Base-by-base conservation (phyloP, 2,888 invertebrate species). In the Dioctria linearis region DNA sequence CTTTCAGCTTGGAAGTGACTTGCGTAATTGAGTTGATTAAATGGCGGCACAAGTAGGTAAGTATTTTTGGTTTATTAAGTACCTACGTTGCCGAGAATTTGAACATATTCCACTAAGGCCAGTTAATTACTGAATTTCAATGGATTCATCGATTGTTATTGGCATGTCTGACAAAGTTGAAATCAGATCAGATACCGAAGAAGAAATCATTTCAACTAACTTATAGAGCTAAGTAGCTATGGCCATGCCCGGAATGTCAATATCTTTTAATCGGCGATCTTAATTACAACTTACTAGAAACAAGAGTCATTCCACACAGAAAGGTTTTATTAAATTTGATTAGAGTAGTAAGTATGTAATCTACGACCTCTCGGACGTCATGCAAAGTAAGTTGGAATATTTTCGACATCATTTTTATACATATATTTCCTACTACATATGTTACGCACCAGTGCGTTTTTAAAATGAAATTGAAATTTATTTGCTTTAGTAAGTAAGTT, bases 191-290 rank as follows among this genome's bases (percentile, higher is more conserved):
- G 63, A 63, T 63, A 75, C 49, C 49, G 46, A 39, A 71, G 51
- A 3, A 4, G 42, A 59, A 73, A 59, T 73, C 42, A 73, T 73
- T 73, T 73, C 76, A 63, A 63, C 63, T 63, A 63, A 76, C 49
- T 61, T 63, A 13, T 37, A 76, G 39, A 46, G 66, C 71, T 46
- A 49, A 54, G 51, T 46, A n/a, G 54, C 54, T 54, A 3, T 73
- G 40, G 25, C 69, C 69, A 69, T 73, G 57, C 73, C 59, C 59
- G 76, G 76, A 76, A 76, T 63, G 76, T 63, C 76, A 76, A 76
- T 76, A 63, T 76, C 73, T 76, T 61, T 63, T 76, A 76, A 76
- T 76, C 76, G 63, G 63, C 76, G 76, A 76, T 76, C 76, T 76
- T 63, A 76, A 76, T 76, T 76, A 76, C 63, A 49, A 61, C 37